phyloP scores from a whole-genome alignment of 2,888 invertebrate species.

The Bruchidius siliquastri region DNA sequence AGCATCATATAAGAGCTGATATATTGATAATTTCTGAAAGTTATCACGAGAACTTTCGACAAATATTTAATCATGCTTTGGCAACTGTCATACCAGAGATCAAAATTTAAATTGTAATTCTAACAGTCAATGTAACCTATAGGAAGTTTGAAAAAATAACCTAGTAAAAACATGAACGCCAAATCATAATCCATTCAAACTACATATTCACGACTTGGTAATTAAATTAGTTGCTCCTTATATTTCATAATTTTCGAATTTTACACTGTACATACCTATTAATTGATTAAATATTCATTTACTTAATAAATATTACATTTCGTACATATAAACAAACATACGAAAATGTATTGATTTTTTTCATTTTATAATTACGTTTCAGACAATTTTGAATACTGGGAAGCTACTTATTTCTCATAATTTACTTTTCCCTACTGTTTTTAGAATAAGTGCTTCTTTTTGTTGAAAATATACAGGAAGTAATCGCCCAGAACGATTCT shows the following conservation, averaged over 20 bases:
- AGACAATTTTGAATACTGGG: not conserved
- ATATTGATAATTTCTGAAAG: not conserved
- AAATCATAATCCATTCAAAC: no score
- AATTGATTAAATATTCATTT: not conserved
- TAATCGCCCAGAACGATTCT: not conserved
- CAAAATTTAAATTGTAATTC: not conserved
- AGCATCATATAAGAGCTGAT: not conserved
- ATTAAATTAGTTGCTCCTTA: not conserved
- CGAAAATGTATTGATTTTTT: not conserved
- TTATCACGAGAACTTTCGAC: not conserved
- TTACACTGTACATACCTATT: not conserved
- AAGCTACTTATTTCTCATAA: not conserved
- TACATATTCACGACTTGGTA: not conserved
- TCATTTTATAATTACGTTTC: not conserved
- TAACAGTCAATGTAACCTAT: not conserved
- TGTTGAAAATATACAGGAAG: not conserved
- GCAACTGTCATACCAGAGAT: not conserved
- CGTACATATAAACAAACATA: not conserved
- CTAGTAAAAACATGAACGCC: no score
- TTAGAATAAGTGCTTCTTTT: not conserved
- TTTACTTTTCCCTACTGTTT: not conserved
- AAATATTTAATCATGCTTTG: not conserved
- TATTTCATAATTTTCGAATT: not conserved
- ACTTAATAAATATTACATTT: not conserved
- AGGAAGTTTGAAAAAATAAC: not conserved